A percentile compares a stretch with the other conserved stretches of the same genome.
Conservation (phyloP, 37 sponge, comb jelly and placozoan species). For the Tethya wilhelma region DNA sequence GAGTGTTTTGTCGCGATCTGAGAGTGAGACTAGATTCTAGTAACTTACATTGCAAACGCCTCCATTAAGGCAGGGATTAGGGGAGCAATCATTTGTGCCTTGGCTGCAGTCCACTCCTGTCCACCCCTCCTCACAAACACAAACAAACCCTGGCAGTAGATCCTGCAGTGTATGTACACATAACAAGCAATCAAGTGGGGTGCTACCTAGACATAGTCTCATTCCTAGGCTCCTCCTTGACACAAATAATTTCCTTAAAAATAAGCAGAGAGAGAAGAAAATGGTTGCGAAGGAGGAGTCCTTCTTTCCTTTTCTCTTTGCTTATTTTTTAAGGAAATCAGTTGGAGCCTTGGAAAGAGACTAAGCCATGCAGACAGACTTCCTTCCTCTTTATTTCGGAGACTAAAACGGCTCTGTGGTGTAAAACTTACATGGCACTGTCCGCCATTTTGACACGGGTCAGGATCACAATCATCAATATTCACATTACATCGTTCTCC, state of each 20-base stretch:
- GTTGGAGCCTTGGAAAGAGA: background rate
- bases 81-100: background rate
- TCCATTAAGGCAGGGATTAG: slow-evolving; percentile 1
- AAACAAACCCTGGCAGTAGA: background rate
- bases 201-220: too few species aligned
- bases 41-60: background rate
- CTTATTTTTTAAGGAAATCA: background rate
- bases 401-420: background rate
- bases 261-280: too few species aligned
- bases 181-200: too few species aligned
- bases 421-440: background rate
- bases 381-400: background rate
- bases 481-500: slow-evolving; percentile 10
- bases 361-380: background rate
- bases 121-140: slow-evolving; percentile 17
- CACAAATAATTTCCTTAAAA: too few species aligned
- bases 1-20: too few species aligned
- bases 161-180: too few species aligned
- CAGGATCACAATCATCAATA: slow-evolving; percentile 6
- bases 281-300: background rate
- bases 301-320: too few species aligned
- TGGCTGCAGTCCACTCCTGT: background rate
- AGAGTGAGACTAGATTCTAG: too few species aligned
- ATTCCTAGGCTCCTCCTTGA: too few species aligned
- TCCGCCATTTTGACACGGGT: slow-evolving; percentile 6